phyloP scores from a whole-genome alignment of 2,797 vertebrate genomes.

The Sebastes matsubarae region DNA sequence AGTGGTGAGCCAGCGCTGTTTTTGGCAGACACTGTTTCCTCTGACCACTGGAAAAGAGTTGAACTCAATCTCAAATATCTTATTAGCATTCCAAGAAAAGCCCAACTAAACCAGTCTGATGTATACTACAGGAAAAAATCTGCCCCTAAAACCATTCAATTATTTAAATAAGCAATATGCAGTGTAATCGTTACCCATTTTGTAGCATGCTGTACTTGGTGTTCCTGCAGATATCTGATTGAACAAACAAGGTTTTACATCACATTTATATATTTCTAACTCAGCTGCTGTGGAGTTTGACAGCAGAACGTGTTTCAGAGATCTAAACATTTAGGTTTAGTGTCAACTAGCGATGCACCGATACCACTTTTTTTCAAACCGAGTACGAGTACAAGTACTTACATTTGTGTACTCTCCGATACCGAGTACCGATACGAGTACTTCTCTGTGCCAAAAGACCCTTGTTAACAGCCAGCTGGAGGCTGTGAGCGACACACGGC shows the following conservation, averaged over 20 bases:
- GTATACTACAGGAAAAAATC: not conserved
- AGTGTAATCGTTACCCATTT: not conserved
- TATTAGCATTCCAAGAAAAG: not conserved
- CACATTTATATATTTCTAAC: not conserved
- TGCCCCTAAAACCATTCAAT: not conserved
- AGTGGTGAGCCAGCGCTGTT: not conserved
- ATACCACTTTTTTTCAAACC: no score
- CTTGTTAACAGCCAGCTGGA: no score
- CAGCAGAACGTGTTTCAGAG: not conserved
- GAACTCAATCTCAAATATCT: conserved; percentile 8
- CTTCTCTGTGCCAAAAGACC: no score
- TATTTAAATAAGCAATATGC: not conserved
- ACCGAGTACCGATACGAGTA: no score
- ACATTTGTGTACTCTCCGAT: no score
- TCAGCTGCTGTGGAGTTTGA: not conserved
- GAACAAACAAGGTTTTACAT: not conserved
- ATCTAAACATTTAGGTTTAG: not conserved
- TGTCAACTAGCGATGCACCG: not conserved
- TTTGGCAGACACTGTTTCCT: conserved; percentile 38
- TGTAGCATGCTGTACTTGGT: not conserved
- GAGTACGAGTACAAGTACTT: no score
- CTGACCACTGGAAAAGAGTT: not conserved
- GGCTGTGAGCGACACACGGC: no score
- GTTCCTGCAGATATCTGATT: not conserved
- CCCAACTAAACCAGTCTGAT: not conserved